Evolutionary conservation across 2,888 invertebrate genomes (phyloP).

Genomic region (Ophioninae sp.): DNA sequence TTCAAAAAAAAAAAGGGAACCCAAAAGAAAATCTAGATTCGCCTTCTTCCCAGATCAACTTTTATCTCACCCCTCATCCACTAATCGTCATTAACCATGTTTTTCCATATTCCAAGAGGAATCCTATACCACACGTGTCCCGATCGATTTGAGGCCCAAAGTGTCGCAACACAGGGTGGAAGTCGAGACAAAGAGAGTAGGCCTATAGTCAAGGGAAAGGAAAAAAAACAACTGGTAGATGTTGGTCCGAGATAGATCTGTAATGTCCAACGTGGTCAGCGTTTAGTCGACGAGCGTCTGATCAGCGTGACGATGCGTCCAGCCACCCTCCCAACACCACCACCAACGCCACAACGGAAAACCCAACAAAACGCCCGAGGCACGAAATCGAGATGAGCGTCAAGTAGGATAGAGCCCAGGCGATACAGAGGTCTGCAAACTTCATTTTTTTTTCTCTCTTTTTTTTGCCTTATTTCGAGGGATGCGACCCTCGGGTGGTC

Average conservation of each 20-base stretch:
- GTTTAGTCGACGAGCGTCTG: conserved; percentile 46
- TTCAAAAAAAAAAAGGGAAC: too few species aligned
- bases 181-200: conserved; percentile 40
- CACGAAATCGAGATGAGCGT: conserved; percentile 44
- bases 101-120: too few species aligned
- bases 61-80: too few species aligned
- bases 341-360: not conserved
- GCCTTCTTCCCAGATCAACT: too few species aligned
- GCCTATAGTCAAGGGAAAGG: conserved; percentile 15
- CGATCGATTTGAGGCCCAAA: conserved; percentile 33
- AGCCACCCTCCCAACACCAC: conserved; percentile 25
- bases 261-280: conserved; percentile 62
- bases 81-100: too few species aligned
- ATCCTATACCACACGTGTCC: not conserved
- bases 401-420: conserved; percentile 32
- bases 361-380: conserved; percentile 41
- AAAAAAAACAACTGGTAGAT: conserved; percentile 51
- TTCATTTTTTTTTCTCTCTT: conserved; percentile 25
- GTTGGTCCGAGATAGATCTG: conserved; percentile 65
- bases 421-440: conserved; percentile 64
- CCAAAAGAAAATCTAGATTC: too few species aligned
- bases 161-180: conserved; percentile 37
- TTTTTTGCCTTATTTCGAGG: conserved; percentile 71
- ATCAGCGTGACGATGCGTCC: conserved; percentile 55
- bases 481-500: conserved; percentile 64